A percentile compares a stretch with the other conserved stretches of the same genome.
Conservation (phyloP, 2,797 vertebrate genomes). For the Oreochromis mossambicus region DNA sequence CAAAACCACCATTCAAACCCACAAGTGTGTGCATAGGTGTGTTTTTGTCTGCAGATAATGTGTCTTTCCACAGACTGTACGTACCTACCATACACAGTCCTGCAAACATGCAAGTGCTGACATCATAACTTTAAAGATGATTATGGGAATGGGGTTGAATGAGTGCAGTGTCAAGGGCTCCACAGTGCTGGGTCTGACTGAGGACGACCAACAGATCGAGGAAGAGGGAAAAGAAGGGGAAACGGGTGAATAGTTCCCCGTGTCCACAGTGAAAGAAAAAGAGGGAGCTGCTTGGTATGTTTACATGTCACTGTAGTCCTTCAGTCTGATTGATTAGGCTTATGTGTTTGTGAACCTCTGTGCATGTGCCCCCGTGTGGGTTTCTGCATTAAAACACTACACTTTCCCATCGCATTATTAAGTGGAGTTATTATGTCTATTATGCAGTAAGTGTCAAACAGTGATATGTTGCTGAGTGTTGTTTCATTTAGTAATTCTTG, state of each 20-base stretch:
- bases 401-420: neutral
- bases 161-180: constrained; percentile 49
- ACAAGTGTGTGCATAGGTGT: neutral
- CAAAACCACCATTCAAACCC: neutral
- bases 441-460: constrained; percentile 7
- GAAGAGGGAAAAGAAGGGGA: constrained; percentile 23
- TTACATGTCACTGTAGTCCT: constrained; percentile 60
- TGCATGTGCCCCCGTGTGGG: neutral
- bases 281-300: constrained; percentile 64
- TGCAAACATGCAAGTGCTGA: constrained; percentile 16
- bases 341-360: constrained; percentile 8
- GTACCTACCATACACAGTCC: neutral
- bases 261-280: constrained; percentile 44
- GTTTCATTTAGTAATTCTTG: constrained; percentile 33
- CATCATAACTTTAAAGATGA: constrained; percentile 63
- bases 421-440: constrained; percentile 5
- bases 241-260: constrained; percentile 59
- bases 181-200: constrained; percentile 6
- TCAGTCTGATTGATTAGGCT: constrained; percentile 51
- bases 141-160: constrained; percentile 65
- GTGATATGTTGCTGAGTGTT: constrained; percentile 8
- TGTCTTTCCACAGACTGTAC: neutral
- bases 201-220: constrained; percentile 45
- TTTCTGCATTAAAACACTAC: constrained; percentile 14
- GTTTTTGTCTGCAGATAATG: neutral